Percentiles rank a stretch among this genome's conserved stretches.
Evolutionary conservation across 2,797 vertebrate genomes (phyloP).

Genomic region (Crocodylus rhombifer): DNA sequence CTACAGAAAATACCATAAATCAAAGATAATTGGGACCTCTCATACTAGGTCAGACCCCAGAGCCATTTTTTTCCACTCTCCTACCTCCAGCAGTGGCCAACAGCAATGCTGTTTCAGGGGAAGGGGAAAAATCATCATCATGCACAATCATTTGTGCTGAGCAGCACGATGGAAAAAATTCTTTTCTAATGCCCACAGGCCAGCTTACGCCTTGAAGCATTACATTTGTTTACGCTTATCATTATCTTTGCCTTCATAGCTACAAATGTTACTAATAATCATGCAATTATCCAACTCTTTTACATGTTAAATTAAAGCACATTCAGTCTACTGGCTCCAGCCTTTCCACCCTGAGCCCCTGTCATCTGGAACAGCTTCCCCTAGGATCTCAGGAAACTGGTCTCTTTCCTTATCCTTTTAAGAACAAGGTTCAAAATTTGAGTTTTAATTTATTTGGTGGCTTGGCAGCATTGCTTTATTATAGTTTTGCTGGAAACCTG

Average conservation of each 20-base stretch:
- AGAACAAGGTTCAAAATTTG: not conserved
- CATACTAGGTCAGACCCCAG: no score
- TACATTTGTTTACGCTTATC: not conserved
- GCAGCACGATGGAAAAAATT: not conserved
- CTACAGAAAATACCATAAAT: no score
- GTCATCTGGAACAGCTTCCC: conserved; percentile 2
- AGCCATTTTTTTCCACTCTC: no score
- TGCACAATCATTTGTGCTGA: not conserved
- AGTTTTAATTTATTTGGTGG: conserved; percentile 20
- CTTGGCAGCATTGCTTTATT: conserved; percentile 40
- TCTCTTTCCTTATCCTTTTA: not conserved
- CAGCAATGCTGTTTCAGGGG: no score
- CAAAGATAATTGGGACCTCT: no score
- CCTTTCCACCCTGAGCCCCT: not conserved
- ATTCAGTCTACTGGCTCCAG: not conserved
- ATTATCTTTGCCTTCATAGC: conserved; percentile 15
- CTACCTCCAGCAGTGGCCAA: no score
- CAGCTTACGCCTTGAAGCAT: not conserved
- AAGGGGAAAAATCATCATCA: not conserved
- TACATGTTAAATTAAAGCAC: not conserved
- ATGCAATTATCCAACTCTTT: conserved; percentile 7
- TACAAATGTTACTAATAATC: conserved; percentile 5
- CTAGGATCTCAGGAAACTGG: not conserved
- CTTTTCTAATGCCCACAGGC: not conserved
- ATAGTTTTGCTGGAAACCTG: not conserved